Conservation (phyloP, 2,797 vertebrate species). For the Lacerta viridis region DNA sequence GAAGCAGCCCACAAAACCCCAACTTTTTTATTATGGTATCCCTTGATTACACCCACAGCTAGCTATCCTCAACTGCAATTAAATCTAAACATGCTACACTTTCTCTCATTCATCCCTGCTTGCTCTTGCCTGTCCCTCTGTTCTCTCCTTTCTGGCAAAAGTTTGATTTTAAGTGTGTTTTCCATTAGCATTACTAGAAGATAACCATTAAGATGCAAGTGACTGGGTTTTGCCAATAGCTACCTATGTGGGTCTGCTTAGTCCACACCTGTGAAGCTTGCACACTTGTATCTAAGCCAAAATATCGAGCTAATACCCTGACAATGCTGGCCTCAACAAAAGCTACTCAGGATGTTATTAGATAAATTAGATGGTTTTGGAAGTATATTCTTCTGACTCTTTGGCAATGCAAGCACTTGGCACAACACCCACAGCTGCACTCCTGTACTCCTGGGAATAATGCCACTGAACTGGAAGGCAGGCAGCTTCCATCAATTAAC, state of each 20-base stretch:
- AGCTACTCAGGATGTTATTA: conserved; percentile 80
- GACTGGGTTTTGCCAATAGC: conserved; percentile 43
- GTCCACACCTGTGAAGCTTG: conserved; percentile 42
- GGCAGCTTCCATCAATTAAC: conserved; percentile 72
- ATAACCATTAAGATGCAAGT: accelerated
- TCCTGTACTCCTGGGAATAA: conserved; percentile 74
- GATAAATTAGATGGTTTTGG: conserved; percentile 81
- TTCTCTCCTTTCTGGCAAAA: background rate
- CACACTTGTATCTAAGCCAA: conserved; percentile 48
- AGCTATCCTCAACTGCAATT: background rate
- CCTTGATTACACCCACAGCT: background rate
- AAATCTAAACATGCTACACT: background rate
- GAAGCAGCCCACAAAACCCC: background rate
- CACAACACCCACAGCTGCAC: conserved; percentile 76
- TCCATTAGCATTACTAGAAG: accelerated
- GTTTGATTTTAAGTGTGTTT: background rate
- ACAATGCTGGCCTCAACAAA: conserved; percentile 78
- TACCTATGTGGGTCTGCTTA: conserved; percentile 44
- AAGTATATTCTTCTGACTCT: conserved; percentile 80
- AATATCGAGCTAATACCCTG: conserved; percentile 69
- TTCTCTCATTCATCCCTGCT: background rate
- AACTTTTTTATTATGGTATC: too few relatives aligned
- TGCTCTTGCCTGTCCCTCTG: background rate
- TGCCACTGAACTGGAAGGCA: conserved; percentile 64
- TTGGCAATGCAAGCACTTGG: conserved; percentile 72